Evolutionary conservation across 2,888 invertebrate genomes (phyloP).

Genomic region (Allophyes oxyacanthae): DNA sequence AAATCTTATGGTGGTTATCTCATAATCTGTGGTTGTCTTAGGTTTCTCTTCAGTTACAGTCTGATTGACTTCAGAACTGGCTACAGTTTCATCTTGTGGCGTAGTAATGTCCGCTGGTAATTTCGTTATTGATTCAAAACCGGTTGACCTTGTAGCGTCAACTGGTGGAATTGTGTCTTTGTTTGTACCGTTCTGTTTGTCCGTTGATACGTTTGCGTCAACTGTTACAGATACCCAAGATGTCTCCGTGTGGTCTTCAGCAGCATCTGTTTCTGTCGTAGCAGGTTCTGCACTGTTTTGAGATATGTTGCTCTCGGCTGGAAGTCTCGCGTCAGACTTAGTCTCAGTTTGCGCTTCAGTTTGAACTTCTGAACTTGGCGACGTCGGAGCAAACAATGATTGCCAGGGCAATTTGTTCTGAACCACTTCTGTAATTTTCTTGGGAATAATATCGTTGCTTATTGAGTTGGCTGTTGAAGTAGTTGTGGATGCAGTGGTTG

Average conservation of each 20-base stretch:
- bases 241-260: constrained; percentile 63
- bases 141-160: constrained; percentile 75
- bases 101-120: constrained; percentile 82
- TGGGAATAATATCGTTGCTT: constrained; percentile 73
- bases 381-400: constrained; percentile 62
- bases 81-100: constrained; percentile 76
- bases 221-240: constrained; percentile 71
- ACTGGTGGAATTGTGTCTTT: constrained; percentile 72
- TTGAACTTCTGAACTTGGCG: constrained; percentile 55
- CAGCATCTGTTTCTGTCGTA: constrained; percentile 61
- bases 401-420: constrained; percentile 76
- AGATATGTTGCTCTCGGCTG: constrained; percentile 78
- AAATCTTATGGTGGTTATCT: constrained; percentile 85
- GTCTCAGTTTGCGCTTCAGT: constrained; percentile 63
- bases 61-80: constrained; percentile 69
- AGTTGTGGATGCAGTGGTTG: constrained; percentile 62
- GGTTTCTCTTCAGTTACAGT: constrained; percentile 61
- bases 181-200: constrained; percentile 58
- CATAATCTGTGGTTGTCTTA: constrained; percentile 73
- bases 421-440: constrained; percentile 72
- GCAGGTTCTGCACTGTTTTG: constrained; percentile 70
- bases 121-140: constrained; percentile 87
- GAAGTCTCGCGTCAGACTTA: constrained; percentile 70
- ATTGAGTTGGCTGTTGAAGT: constrained; percentile 63
- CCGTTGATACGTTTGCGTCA: constrained; percentile 62